Evolutionary conservation across 2,113 vertebrate species (phyloP).

Genomic region (Oreochromis aureus): DNA sequence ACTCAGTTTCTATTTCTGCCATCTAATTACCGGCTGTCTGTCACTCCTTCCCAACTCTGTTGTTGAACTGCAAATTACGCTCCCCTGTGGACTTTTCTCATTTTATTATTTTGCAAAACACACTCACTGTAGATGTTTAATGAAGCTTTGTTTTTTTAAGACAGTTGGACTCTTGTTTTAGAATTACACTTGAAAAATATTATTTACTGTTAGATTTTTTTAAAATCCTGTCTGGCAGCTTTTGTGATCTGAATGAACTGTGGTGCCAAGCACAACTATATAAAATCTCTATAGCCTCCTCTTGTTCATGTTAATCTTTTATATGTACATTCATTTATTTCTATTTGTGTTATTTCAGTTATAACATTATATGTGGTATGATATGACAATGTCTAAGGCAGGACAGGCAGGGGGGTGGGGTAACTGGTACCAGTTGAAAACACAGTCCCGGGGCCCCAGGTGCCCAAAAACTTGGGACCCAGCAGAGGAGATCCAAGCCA

Average conservation of each 20-base stretch:
- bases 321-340: background rate
- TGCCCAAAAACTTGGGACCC: background rate
- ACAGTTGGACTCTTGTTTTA: background rate
- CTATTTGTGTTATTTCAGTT: background rate
- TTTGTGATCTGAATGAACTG: background rate
- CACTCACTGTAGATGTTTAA: background rate
- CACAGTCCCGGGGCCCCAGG: background rate
- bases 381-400: background rate
- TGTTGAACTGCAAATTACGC: background rate
- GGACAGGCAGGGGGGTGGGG: background rate
- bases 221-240: background rate
- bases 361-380: background rate
- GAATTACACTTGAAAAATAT: background rate
- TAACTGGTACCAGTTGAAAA: background rate
- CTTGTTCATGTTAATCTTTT: background rate
- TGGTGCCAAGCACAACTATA: background rate
- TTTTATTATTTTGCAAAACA: background rate
- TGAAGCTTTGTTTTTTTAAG: background rate
- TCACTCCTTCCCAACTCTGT: background rate
- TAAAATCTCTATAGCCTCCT: background rate
- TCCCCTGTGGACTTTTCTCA: background rate
- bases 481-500: background rate
- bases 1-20: conserved; percentile 35
- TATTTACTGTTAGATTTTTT: background rate
- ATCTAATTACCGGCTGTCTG: conserved; percentile 31